Evolutionary conservation across 2,888 invertebrate genomes (phyloP).

Genomic region (Schrankia costaestrigalis): DNA sequence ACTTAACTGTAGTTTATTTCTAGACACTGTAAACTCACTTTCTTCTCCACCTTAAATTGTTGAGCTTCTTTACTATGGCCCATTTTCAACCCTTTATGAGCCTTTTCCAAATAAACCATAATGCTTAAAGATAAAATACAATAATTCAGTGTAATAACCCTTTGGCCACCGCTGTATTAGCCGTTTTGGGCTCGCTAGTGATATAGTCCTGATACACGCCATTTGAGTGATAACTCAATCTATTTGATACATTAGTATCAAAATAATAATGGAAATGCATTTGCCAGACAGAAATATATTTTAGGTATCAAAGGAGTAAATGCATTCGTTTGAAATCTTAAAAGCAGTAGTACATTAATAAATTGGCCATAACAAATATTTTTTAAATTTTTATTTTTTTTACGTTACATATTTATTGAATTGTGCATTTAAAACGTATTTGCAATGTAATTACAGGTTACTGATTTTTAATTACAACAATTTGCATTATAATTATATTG

Average conservation of each 20-base stretch:
- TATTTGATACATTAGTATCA: slow-evolving; percentile 32
- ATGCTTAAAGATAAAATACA: slow-evolving; percentile 45
- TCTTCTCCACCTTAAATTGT: no score
- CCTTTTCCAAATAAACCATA: slow-evolving; percentile 24
- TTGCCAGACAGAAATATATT: slow-evolving; percentile 19
- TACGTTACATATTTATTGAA: no score
- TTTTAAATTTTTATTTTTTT: no score
- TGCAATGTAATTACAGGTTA: neutral
- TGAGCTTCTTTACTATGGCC: no score
- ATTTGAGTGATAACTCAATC: slow-evolving; percentile 42
- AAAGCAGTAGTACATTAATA: no score
- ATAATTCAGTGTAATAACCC: slow-evolving; percentile 61
- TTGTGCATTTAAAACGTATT: no score
- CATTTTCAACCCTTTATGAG: slow-evolving; percentile 5
- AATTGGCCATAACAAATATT: no score
- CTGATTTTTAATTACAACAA: no score
- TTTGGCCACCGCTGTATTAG: slow-evolving; percentile 47
- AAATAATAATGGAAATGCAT: slow-evolving; percentile 34
- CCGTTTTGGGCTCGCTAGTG: slow-evolving; percentile 41
- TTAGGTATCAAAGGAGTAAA: neutral
- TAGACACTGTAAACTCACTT: no score
- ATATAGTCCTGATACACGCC: slow-evolving; percentile 57
- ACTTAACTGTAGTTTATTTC: no score
- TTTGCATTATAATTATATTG: no score
- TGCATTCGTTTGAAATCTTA: no score